Base-by-base conservation (phyloP, 2,113 vertebrate genomes). In the Sinocyclocheilus rhinocerous region DNA sequence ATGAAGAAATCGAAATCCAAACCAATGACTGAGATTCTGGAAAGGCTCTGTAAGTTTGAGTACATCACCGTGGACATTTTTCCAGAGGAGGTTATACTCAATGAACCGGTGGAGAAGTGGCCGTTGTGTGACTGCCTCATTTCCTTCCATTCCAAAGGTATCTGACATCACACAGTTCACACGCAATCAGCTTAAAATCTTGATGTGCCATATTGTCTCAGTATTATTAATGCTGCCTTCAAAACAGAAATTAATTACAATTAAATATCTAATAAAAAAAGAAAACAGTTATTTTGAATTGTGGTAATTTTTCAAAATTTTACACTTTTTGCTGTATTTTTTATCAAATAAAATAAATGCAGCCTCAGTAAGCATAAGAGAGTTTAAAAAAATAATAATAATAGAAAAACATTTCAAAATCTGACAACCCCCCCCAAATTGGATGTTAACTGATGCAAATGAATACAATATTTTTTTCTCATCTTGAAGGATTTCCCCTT, bases 141-240 rank as follows among this genome's bases (percentile, higher is more conserved):
- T 88, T 99, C 97, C 20, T 99, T 99, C 91, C 98, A 99, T 94
- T 99, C 98, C 92, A 99, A 98, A 98, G 98, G 98, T 99, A 82
- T 2, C 22, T 24, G 72, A 36, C 48, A 48, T 55, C 6, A 70
- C 72, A 61, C n/a, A 2, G 22, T 13, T 18, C 36, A 86, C 24
- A 61, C 22, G 6, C 36, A 26, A 6, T 29, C 50, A 22, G 9
- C 55, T 24, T 80, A 1, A 15, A n/a, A 13, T 81, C 39, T 48
- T 24, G 22, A 22, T 59, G 33, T 29, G 24, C 39, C 4, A 42
- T 50, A 36, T 45, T 61, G 72, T 26, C 1, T 69, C 5, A 69
- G 33, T 75, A 8, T 89, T 29, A 18, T 29, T 52, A 61, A 42
- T 61, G 6, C 29, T 50, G 18, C 18, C 20, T 72, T 72, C 4